Conservation (phyloP, 2,888 invertebrate species). For the Parnassius glacialis region DNA sequence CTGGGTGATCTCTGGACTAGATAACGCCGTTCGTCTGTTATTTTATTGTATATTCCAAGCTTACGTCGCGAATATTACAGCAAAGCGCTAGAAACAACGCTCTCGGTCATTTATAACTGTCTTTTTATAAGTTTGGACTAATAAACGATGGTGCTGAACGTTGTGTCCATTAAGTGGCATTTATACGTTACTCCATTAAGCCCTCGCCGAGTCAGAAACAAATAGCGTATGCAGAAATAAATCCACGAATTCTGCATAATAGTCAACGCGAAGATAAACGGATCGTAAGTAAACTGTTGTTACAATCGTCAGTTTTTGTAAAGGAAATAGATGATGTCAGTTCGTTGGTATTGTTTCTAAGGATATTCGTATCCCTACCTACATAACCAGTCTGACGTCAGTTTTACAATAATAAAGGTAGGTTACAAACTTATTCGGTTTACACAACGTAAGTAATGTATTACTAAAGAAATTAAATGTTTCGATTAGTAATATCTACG, state of each 20-base stretch:
- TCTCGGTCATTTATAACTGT: conserved; percentile 22
- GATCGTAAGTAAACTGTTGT: conserved; percentile 8
- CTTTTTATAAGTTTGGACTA: conserved; percentile 20
- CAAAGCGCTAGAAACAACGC: neutral
- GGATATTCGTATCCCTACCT: too few relatives aligned
- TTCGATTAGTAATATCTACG: too few relatives aligned
- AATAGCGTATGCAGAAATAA: neutral
- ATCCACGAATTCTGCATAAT: conserved; percentile 1
- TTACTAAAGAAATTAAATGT: too few relatives aligned
- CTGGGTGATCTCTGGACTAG: neutral
- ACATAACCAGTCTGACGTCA: too few relatives aligned
- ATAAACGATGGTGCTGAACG: conserved; percentile 6
- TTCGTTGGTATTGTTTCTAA: neutral
- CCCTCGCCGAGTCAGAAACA: conserved; percentile 2
- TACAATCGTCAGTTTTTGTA: neutral
- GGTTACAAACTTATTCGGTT: too few relatives aligned
- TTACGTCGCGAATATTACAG: neutral
- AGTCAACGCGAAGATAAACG: neutral
- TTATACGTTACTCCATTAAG: conserved; percentile 7
- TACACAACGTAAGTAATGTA: too few relatives aligned
- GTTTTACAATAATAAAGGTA: too few relatives aligned
- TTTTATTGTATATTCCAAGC: neutral
- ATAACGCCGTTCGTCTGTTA: neutral
- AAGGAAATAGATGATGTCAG: neutral
- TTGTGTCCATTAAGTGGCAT: conserved; percentile 7